Evolutionary conservation across 2,113 vertebrate genomes (phyloP).

Genomic region (Megaptera novaeangliae): DNA sequence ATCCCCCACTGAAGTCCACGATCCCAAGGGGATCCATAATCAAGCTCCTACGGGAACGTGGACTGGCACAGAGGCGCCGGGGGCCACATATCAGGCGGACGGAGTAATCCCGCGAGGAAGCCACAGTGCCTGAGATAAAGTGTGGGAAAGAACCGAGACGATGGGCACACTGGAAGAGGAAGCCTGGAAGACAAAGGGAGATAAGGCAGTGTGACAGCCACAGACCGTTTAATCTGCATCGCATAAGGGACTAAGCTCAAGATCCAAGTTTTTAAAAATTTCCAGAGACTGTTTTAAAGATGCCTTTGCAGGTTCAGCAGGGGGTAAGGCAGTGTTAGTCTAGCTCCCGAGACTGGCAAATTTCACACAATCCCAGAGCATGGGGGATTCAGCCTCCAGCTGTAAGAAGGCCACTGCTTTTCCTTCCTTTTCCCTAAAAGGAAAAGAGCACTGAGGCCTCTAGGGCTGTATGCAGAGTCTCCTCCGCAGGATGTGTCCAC

Average conservation of each 20-base stretch:
- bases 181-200: neutral
- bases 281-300: neutral
- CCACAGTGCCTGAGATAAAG: neutral
- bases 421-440: neutral
- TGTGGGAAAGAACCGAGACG: neutral
- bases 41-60: neutral
- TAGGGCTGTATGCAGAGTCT: rapidly evolving
- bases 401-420: neutral
- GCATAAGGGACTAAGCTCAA: neutral
- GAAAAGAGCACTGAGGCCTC: neutral
- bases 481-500: rapidly evolving
- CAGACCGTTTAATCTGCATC: neutral
- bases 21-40: neutral
- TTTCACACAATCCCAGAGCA: neutral
- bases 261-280: neutral
- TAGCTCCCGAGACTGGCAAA: neutral
- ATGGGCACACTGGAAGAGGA: neutral
- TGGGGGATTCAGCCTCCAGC: neutral
- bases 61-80: neutral
- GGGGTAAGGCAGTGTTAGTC: neutral
- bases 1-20: neutral
- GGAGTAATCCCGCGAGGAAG: neutral
- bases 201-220: neutral
- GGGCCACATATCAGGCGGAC: neutral
- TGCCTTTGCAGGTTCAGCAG: neutral